These are phyloP conservation scores for Lutraria lutraria DNA, from an alignment of 2,888 invertebrate species.

Conservation along the genomic window DNA sequence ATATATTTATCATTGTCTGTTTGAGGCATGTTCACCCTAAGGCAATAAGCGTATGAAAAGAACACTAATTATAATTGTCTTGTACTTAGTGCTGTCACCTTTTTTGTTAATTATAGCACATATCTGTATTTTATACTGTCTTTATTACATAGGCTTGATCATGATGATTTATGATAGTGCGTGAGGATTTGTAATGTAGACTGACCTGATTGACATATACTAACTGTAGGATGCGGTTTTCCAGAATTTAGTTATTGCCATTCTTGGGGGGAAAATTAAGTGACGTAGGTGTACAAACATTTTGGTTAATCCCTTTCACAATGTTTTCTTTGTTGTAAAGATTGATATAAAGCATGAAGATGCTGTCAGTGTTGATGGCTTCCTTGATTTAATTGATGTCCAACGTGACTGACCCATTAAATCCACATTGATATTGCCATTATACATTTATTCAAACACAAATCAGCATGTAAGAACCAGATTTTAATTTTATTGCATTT, in stretches of 20 bases:
- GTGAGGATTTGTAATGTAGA: not conserved
- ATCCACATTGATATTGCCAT: too few species aligned
- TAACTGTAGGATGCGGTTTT: not conserved
- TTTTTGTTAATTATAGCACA: conserved; percentile 7
- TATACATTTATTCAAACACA: too few species aligned
- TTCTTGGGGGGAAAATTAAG: not conserved
- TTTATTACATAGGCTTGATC: not conserved
- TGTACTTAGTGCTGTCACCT: not conserved
- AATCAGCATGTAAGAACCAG: too few species aligned
- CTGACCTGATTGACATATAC: not conserved
- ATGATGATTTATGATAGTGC: not conserved
- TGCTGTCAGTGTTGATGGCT: not conserved
- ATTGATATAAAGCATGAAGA: not conserved
- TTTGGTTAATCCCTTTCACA: not conserved
- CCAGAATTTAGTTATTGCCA: not conserved
- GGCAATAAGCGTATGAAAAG: not conserved
- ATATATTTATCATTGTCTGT: conserved; percentile 12
- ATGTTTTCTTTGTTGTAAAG: not conserved
- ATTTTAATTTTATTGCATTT: too few species aligned
- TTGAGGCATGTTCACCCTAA: conserved; percentile 21
- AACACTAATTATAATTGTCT: not conserved
- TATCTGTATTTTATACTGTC: not conserved
- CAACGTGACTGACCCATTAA: not conserved
- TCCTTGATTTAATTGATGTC: not conserved
- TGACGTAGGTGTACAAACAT: not conserved